Evolutionary conservation across 53 echinoderm and acorn worm genomes (phyloP).

Genomic region (Patiria pectinifera): DNA sequence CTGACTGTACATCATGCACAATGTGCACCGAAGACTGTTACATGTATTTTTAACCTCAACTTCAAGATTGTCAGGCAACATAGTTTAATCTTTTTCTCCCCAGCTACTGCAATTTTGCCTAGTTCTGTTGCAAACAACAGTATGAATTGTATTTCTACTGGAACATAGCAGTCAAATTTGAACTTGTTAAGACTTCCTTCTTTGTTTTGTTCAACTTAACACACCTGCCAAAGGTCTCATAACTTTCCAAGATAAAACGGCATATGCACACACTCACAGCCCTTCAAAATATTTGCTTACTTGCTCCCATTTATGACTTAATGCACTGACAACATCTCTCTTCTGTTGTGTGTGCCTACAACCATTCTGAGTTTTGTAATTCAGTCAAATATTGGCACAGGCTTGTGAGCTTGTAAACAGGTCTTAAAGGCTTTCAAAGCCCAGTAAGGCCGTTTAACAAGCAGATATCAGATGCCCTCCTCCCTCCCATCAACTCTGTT

Average conservation of each 20-base stretch:
- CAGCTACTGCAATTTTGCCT: too few relatives aligned
- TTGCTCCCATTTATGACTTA: conserved; percentile 30
- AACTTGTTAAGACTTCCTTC: too few relatives aligned
- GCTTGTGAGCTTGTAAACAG: neutral
- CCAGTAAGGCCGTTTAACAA: neutral
- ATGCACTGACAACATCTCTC: conserved; percentile 5
- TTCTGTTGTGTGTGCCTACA: neutral
- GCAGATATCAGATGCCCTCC: neutral
- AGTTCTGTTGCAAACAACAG: too few relatives aligned
- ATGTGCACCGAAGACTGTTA: too few relatives aligned
- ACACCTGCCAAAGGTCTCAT: too few relatives aligned
- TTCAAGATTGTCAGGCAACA: too few relatives aligned
- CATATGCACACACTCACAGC: neutral
- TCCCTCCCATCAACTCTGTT: neutral
- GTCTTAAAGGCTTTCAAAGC: neutral
- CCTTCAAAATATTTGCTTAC: conserved; percentile 32
- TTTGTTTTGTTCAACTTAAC: neutral
- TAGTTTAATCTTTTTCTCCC: too few relatives aligned
- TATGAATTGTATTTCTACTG: too few relatives aligned
- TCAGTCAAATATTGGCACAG: conserved; percentile 46
- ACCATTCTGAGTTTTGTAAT: conserved; percentile 18
- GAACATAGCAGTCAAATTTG: too few relatives aligned
- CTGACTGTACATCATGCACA: too few relatives aligned
- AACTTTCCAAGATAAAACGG: neutral
- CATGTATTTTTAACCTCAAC: too few relatives aligned